Conservation (phyloP, 1,140 invertebrate species). For the Protaetia brevitarsis region DNA sequence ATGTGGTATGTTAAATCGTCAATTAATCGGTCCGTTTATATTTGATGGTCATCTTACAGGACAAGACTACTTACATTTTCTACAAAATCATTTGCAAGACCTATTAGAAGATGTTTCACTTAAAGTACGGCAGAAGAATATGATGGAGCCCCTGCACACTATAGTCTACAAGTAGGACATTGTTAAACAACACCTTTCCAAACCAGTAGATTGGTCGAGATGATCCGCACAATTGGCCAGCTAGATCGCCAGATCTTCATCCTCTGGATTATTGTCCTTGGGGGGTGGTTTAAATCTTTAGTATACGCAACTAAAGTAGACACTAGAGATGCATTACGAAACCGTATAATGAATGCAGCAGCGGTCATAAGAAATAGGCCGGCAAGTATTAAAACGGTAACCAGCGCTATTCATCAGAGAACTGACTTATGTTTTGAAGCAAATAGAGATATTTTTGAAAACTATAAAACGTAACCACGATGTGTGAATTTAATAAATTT, state of each 20-base stretch:
- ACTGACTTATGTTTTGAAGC: not conserved
- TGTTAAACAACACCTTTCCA: constrained; percentile 21
- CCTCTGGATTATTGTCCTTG: too few species aligned
- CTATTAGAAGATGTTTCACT: too few species aligned
- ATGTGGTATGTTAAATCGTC: not conserved
- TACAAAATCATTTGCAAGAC: constrained; percentile 23
- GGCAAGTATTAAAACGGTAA: not conserved
- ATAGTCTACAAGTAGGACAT: too few species aligned
- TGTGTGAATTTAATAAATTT: too few species aligned
- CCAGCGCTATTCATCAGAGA: not conserved
- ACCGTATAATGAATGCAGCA: not conserved
- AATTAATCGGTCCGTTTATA: too few species aligned
- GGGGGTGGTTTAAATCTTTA: not conserved
- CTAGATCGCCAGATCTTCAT: too few species aligned
- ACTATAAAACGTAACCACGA: too few species aligned
- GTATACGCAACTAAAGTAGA: not conserved
- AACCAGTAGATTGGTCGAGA: not conserved
- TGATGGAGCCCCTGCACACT: too few species aligned
- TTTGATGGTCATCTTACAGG: not conserved
- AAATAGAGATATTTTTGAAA: not conserved
- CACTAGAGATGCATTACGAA: too few species aligned
- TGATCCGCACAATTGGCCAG: too few species aligned
- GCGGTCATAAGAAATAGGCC: too few species aligned
- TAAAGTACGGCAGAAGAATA: too few species aligned
- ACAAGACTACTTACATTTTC: not conserved